phyloP scores from a whole-genome alignment of 2,113 vertebrate species.

The Megalops atlanticus region DNA sequence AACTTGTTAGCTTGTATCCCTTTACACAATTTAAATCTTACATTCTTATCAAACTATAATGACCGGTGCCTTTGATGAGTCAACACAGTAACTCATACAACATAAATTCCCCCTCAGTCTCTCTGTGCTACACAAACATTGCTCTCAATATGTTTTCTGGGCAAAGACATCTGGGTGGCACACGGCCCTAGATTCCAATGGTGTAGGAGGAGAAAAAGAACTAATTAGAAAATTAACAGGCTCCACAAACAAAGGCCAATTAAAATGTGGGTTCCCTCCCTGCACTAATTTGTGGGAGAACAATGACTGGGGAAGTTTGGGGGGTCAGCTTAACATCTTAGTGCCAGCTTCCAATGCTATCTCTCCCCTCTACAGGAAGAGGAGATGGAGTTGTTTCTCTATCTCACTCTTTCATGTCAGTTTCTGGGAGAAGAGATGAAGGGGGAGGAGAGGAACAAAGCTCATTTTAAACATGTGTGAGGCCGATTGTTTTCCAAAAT shows the following conservation, averaged over 20 bases:
- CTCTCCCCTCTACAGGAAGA: constrained; percentile 38
- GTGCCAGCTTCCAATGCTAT: constrained; percentile 32
- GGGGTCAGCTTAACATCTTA: constrained; percentile 25
- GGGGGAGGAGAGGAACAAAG: neutral
- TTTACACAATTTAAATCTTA: no score
- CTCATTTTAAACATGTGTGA: neutral
- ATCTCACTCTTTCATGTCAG: constrained; percentile 16
- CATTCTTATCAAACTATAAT: no score
- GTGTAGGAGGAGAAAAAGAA: constrained; percentile 31
- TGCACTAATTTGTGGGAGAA: constrained; percentile 31
- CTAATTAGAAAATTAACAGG: constrained; percentile 57
- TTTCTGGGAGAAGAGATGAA: no score
- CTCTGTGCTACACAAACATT: constrained; percentile 14
- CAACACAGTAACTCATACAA: constrained; percentile 13
- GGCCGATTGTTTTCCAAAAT: neutral
- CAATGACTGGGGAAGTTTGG: constrained; percentile 22
- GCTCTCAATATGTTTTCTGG: constrained; percentile 13
- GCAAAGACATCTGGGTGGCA: constrained; percentile 56
- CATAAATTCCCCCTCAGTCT: neutral
- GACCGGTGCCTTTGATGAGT: neutral
- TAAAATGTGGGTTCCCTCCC: constrained; percentile 35
- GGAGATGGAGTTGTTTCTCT: constrained; percentile 2
- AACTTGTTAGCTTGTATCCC: no score
- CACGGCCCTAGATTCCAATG: constrained; percentile 30
- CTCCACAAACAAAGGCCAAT: constrained; percentile 51